These are phyloP conservation scores for Ptychoptera albimana DNA, from an alignment of 2,888 invertebrate species.

Conservation along the genomic window DNA sequence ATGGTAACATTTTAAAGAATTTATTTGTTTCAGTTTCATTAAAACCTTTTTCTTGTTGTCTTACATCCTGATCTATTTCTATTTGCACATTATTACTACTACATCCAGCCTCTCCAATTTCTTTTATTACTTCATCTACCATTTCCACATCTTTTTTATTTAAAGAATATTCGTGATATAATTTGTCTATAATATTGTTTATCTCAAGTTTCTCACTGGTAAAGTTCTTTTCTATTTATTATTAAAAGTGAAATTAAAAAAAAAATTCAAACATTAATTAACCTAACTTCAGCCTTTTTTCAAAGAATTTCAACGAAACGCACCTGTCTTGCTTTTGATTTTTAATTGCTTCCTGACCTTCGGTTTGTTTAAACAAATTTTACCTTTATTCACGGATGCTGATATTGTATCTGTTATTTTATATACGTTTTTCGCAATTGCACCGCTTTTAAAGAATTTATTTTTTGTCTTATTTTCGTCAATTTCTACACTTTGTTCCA, in stretches of 20 bases:
- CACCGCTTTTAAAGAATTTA: background rate
- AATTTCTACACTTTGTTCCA: background rate
- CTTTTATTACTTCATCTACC: no score
- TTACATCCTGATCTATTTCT: background rate
- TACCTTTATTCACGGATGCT: background rate
- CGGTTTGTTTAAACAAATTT: background rate
- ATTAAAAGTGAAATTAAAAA: no score
- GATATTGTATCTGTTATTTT: background rate
- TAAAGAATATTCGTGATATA: conserved; percentile 7
- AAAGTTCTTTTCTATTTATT: conserved; percentile 19
- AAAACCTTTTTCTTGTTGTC: background rate
- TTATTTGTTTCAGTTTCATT: background rate
- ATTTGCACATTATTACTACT: background rate
- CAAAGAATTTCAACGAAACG: no score
- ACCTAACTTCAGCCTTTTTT: no score
- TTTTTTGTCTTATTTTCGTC: background rate
- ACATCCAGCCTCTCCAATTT: background rate
- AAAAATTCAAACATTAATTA: no score
- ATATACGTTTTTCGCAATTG: background rate
- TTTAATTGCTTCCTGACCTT: no score
- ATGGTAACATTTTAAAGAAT: conserved; percentile 16
- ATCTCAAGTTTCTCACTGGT: conserved; percentile 26
- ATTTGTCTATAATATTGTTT: conserved; percentile 23
- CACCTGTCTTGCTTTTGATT: no score
- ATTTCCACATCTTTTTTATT: background rate